These are phyloP conservation scores for Porites lutea DNA, from an alignment of 64 coral and sea anemone genomes.

Conservation along the genomic window DNA sequence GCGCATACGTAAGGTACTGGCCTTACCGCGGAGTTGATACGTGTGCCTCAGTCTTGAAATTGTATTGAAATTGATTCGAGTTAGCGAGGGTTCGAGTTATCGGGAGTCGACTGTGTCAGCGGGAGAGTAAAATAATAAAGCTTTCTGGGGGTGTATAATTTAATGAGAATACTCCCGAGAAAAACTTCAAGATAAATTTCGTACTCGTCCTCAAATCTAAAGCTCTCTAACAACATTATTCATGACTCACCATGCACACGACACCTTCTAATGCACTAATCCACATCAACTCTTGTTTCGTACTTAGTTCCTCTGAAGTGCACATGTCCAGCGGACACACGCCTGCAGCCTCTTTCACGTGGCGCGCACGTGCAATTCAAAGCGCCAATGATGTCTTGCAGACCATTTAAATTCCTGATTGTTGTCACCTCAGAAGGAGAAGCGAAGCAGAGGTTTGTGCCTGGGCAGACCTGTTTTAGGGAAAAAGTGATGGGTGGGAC, in stretches of 20 bases:
- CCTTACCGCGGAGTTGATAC: too few relatives aligned
- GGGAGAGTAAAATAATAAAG: too few relatives aligned
- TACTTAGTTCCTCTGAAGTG: conserved; percentile 57
- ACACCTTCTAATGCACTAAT: conserved; percentile 71
- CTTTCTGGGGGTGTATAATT: too few relatives aligned
- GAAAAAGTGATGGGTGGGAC: background rate
- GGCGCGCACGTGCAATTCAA: conserved; percentile 40
- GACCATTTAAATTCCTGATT: conserved; percentile 31
- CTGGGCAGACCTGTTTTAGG: conserved; percentile 28
- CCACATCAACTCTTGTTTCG: conserved; percentile 62
- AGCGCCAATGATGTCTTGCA: conserved; percentile 43
- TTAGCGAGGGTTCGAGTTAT: too few relatives aligned
- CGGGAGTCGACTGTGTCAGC: too few relatives aligned
- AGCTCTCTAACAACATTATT: too few relatives aligned
- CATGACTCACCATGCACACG: background rate
- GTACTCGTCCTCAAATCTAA: too few relatives aligned
- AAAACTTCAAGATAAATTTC: too few relatives aligned
- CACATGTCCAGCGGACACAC: conserved; percentile 14
- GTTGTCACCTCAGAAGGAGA: conserved; percentile 16
- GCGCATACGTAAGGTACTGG: too few relatives aligned
- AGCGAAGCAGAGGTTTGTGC: conserved; percentile 30
- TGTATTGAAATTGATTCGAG: too few relatives aligned
- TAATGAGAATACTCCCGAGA: too few relatives aligned
- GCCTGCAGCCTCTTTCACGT: conserved; percentile 51
- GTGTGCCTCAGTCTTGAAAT: too few relatives aligned